These are phyloP conservation scores for Notechis scutatus DNA, from an alignment of 2,113 vertebrate species.

Conservation along the genomic window DNA sequence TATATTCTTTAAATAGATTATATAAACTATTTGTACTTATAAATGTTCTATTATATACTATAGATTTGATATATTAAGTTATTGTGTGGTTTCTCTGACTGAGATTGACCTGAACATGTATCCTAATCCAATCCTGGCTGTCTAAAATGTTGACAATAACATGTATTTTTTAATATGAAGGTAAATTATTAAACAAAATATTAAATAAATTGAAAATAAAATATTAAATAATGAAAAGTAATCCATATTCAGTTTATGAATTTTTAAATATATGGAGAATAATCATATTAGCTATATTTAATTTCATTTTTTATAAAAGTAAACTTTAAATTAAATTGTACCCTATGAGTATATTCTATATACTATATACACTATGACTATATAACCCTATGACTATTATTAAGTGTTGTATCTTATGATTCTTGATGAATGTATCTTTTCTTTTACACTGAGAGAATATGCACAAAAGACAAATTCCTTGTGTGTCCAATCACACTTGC, in stretches of 20 bases:
- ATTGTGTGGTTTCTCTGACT: not conserved
- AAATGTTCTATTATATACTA: not conserved
- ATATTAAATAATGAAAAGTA: not conserved
- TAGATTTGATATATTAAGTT: not conserved
- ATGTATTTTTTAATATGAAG: not conserved
- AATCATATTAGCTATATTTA: no score
- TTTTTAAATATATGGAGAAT: not conserved
- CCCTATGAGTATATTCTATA: no score
- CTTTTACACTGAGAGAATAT: no score
- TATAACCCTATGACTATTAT: no score
- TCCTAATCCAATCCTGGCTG: not conserved
- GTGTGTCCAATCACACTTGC: no score
- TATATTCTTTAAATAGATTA: not conserved
- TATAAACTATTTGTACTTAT: not conserved
- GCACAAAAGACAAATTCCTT: no score
- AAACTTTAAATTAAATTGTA: not conserved
- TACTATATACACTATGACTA: no score
- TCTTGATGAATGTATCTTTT: no score
- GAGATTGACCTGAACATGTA: not conserved
- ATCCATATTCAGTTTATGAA: not conserved
- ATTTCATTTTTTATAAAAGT: not conserved
- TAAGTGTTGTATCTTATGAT: no score
- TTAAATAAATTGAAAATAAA: not conserved
- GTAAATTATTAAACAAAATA: not conserved
- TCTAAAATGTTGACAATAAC: not conserved